phyloP scores from a whole-genome alignment of 2,113 vertebrate species.

The Microtus richardsoni region DNA sequence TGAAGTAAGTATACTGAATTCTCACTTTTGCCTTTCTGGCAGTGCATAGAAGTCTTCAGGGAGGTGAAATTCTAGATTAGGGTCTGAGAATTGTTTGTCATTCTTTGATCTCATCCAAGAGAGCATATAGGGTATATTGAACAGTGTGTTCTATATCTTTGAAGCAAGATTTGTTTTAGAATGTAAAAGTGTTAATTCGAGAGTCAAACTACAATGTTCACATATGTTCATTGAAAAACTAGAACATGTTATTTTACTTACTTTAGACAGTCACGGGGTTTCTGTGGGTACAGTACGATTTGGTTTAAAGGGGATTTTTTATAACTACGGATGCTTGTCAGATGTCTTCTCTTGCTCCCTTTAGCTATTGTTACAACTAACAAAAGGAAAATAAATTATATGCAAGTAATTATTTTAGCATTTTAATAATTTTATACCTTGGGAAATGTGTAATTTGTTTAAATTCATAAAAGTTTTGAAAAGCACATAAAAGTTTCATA shows the following conservation, averaged over 20 bases:
- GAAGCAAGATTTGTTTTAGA: slow-evolving; percentile 17
- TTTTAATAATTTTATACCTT: slow-evolving; percentile 16
- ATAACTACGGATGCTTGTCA: background rate
- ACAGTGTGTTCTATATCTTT: background rate
- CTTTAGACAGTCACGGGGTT: background rate
- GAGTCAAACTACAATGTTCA: slow-evolving; percentile 16
- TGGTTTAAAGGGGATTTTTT: background rate
- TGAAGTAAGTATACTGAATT: slow-evolving; percentile 91
- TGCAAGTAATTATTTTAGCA: slow-evolving; percentile 17
- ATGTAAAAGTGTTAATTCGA: slow-evolving; percentile 51
- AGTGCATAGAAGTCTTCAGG: background rate
- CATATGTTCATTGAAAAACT: slow-evolving; percentile 38
- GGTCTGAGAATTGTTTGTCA: background rate
- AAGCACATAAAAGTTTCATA: background rate
- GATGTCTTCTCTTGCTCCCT: background rate
- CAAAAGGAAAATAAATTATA: slow-evolving; percentile 10
- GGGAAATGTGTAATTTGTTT: slow-evolving; percentile 16
- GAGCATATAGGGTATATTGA: background rate
- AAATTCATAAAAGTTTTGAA: slow-evolving; percentile 19
- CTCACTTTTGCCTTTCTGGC: background rate
- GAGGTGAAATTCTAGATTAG: background rate
- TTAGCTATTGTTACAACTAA: slow-evolving; percentile 35
- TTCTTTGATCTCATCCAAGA: background rate
- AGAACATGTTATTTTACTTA: background rate
- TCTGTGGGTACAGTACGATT: background rate